These are phyloP conservation scores for Eilema depressum DNA, from an alignment of 2,888 invertebrate genomes.

Conservation along the genomic window DNA sequence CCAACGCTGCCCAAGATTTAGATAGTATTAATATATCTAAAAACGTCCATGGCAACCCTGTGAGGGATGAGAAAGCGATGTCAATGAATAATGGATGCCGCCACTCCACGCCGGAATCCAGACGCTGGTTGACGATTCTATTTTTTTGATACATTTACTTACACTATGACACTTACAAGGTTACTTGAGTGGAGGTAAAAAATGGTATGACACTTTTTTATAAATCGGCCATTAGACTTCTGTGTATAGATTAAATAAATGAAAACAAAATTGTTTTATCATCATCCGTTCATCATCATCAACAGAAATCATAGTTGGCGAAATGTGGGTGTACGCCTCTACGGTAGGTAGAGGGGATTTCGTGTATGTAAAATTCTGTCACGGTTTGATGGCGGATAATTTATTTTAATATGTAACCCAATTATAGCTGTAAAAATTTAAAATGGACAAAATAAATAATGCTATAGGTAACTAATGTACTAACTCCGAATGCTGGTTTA, in stretches of 20 bases:
- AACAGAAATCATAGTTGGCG: too few relatives aligned
- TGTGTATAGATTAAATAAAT: background rate
- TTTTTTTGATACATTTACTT: slow-evolving; percentile 33
- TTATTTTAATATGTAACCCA: too few relatives aligned
- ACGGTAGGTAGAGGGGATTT: too few relatives aligned
- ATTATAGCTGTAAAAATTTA: too few relatives aligned
- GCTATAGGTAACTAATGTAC: too few relatives aligned
- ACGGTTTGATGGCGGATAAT: too few relatives aligned
- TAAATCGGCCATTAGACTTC: background rate
- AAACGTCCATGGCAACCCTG: slow-evolving; percentile 38
- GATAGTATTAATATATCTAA: background rate
- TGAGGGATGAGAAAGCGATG: slow-evolving; percentile 60
- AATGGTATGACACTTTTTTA: background rate
- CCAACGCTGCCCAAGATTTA: background rate
- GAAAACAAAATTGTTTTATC: background rate
- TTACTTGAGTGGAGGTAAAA: background rate
- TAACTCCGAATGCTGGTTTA: too few relatives aligned
- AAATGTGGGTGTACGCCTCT: too few relatives aligned
- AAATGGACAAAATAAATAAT: too few relatives aligned
- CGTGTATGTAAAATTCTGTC: too few relatives aligned
- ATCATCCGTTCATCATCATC: too few relatives aligned
- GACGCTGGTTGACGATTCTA: slow-evolving; percentile 54
- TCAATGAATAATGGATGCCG: slow-evolving; percentile 68
- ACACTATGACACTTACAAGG: background rate
- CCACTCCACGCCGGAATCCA: slow-evolving; percentile 49